Evolutionary conservation across 2,888 invertebrate genomes (phyloP), one percentile per base, ranked within the genome.

Genomic region (Cheilosia urbana): DNA sequence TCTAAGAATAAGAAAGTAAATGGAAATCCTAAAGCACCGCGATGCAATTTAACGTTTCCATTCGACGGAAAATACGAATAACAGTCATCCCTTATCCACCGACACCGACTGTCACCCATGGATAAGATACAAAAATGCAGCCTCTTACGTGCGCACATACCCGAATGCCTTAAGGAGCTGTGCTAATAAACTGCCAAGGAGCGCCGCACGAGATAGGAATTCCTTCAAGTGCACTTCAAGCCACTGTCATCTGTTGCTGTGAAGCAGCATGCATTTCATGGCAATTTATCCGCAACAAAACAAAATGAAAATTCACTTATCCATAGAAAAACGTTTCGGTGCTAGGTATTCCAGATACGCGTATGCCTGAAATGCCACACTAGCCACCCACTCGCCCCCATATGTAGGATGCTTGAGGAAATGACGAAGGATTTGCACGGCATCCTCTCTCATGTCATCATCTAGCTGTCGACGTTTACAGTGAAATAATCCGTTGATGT

Each of bases 401-500:
- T 11, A 19, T 13, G 27, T 2, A 24, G 13, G 68, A 47, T 45
- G 34, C 15, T 45, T n/a, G 47, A 13, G 24, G n/a, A 45, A 42
- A 65, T 15, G 51, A 45, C 19, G 51, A 58, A 69, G 37, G 63
- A 65, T 69, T 51, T 60, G 13, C 57, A 30, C 19, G 78, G 21
- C 57, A 11, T 72, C 65, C 65, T 58, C 30, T 21, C 11, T 34
- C 27, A n/a, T 37, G 49, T 13, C 37, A 47, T 27, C 47, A 42
- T 49, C 42, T 34, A 4, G 24, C 19, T 49, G 30, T 17, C 66
- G 17, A 47, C 62, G 65, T 49, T 57, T 63, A 58, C 34, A 71
- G 63, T 65, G 51, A 53, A 69, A 65, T 76, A 71, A 71, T 76
- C 69, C 71, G 63, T 81, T 82, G 77, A 65, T 77, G 65, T 58